Conservation (phyloP, 2,113 vertebrate genomes). For the Spermophilus dauricus region DNA sequence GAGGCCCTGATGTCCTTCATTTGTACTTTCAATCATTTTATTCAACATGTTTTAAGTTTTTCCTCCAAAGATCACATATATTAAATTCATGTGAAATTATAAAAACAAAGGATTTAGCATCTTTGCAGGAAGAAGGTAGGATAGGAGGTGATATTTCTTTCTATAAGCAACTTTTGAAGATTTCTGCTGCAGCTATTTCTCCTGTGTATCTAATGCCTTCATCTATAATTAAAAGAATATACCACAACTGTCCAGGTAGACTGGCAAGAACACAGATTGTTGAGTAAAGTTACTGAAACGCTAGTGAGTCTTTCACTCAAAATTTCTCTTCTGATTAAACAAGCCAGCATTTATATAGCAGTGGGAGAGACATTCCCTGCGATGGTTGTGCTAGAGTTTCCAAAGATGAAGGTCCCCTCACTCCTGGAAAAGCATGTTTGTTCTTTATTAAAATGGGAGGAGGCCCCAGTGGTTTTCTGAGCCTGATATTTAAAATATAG, state of each 20-base stretch:
- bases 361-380: not conserved
- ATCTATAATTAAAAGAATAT: not conserved
- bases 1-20: not conserved
- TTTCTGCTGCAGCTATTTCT: not conserved
- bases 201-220: not conserved
- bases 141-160: not conserved
- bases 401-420: not conserved
- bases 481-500: constrained; percentile 1
- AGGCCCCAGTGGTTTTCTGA: constrained; percentile 27
- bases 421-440: not conserved
- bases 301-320: not conserved
- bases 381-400: not conserved
- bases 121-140: not conserved
- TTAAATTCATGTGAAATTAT: not conserved
- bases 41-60: not conserved
- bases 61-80: not conserved
- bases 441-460: not conserved
- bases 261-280: too few relatives aligned
- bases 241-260: not conserved
- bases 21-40: not conserved
- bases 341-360: not conserved
- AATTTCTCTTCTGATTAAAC: not conserved
- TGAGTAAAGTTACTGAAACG: not conserved
- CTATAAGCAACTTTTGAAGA: not conserved
- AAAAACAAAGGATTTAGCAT: not conserved